Conservation (phyloP, 64 coral and sea anemone genomes). For the Pachyseris speciosa region DNA sequence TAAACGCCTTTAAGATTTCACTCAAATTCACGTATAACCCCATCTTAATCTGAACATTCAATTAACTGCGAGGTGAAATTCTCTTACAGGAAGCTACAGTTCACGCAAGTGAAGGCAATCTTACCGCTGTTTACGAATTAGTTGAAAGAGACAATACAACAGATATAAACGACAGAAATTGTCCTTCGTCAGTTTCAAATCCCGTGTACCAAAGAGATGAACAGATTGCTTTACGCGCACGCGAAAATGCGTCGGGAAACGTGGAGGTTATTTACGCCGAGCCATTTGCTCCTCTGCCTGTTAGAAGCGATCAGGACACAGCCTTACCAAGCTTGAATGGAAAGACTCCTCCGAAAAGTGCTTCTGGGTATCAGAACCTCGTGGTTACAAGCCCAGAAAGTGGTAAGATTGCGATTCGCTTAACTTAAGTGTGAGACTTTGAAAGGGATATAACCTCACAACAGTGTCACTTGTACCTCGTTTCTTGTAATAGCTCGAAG, state of each 20-base stretch:
- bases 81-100: background rate
- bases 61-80: too few species aligned
- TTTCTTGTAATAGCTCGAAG: too few species aligned
- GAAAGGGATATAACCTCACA: too few species aligned
- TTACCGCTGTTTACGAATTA: conserved; percentile 23
- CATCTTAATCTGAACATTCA: too few species aligned
- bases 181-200: background rate
- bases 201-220: conserved; percentile 15
- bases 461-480: too few species aligned
- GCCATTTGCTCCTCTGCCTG: background rate
- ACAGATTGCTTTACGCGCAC: background rate
- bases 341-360: background rate
- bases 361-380: background rate
- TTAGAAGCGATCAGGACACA: background rate
- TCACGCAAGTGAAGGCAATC: conserved; percentile 15
- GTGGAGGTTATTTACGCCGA: background rate
- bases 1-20: too few species aligned
- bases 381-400: background rate
- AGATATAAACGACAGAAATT: background rate
- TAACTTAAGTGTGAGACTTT: background rate
- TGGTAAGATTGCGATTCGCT: background rate
- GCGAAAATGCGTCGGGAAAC: background rate
- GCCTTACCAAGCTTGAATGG: background rate
- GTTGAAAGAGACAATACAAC: background rate
- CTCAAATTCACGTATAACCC: too few species aligned